These are phyloP conservation scores for Drosophila burlai DNA, from an alignment of 1,140 invertebrate genomes.

Conservation along the genomic window DNA sequence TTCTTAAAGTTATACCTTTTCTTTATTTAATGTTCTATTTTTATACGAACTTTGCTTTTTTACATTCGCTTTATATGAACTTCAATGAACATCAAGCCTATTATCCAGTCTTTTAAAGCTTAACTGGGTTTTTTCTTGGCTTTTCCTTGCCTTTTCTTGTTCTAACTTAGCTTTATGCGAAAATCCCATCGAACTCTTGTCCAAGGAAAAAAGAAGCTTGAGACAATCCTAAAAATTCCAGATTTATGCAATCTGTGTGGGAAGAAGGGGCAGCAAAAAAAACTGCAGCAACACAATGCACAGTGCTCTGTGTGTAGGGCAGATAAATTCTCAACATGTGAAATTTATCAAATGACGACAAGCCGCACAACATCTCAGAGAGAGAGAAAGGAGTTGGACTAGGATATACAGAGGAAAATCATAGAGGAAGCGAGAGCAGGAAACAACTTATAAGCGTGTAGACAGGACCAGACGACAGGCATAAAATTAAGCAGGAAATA, in stretches of 20 bases:
- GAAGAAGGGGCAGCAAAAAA: constrained; percentile 1
- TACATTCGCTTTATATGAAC: neutral
- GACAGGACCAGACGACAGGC: constrained; percentile 74
- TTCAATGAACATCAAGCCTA: neutral
- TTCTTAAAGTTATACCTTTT: no score
- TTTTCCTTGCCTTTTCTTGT: neutral
- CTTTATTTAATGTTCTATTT: neutral
- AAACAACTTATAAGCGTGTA: constrained; percentile 83
- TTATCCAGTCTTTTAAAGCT: neutral
- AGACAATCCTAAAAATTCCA: constrained; percentile 40
- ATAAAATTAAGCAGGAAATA: constrained; percentile 78
- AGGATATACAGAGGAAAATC: neutral
- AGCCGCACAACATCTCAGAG: constrained; percentile 37
- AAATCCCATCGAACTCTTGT: constrained; percentile 39
- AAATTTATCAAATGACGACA: constrained; percentile 78
- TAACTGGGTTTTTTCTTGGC: neutral
- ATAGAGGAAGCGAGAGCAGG: constrained; percentile 38
- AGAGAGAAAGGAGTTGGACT: neutral
- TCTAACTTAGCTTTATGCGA: constrained; percentile 2
- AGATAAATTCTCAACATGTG: constrained; percentile 77
- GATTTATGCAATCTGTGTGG: constrained; percentile 55
- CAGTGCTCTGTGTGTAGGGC: constrained; percentile 4
- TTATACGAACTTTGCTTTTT: neutral
- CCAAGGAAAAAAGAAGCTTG: neutral
- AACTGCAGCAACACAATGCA: constrained; percentile 21